phyloP scores from a whole-genome alignment of 1,140 invertebrate genomes.

The Lepidurus packardi region DNA sequence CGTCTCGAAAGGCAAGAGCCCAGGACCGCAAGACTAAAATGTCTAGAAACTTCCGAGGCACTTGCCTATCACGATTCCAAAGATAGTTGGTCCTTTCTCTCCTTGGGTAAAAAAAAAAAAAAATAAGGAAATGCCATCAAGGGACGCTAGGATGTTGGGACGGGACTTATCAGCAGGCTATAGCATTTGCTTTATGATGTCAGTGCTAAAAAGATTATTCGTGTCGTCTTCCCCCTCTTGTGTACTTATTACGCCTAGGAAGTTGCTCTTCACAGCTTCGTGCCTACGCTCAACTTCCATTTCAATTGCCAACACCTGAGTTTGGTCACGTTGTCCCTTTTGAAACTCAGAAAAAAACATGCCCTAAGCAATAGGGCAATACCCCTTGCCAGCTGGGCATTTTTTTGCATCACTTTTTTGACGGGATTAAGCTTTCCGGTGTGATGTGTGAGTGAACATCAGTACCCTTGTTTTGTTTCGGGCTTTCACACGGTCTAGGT shows the following conservation, averaged over 20 bases:
- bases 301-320: neutral
- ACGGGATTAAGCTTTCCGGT: neutral
- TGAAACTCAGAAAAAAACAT: neutral
- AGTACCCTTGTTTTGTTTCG: neutral
- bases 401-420: neutral
- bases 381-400: neutral
- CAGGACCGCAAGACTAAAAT: no score
- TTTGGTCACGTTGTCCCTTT: slow-evolving; percentile 13
- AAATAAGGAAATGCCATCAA: no score
- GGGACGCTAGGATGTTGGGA: no score
- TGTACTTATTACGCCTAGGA: neutral
- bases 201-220: no score
- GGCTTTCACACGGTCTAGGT: no score
- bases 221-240: no score
- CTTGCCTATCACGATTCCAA: neutral
- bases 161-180: no score
- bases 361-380: slow-evolving; percentile 10
- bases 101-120: no score
- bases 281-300: neutral
- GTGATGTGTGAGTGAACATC: neutral
- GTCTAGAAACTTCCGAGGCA: neutral
- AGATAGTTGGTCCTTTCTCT: no score
- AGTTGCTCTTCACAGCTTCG: neutral
- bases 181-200: no score
- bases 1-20: no score